Conservation (phyloP, 64 coral and sea anemone species). For the Catalaphyllia jardinei region DNA sequence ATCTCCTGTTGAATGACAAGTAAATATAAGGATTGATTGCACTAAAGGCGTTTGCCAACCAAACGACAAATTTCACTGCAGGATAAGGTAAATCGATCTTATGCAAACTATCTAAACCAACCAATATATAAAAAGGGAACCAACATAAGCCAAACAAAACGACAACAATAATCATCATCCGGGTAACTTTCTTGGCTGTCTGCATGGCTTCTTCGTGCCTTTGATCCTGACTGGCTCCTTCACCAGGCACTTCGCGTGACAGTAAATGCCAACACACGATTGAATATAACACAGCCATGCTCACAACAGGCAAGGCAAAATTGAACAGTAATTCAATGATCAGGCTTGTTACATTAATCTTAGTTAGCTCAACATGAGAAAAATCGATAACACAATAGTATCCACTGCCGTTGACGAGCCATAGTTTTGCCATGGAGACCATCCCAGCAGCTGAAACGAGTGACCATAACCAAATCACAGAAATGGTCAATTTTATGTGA, state of each 20-base stretch:
- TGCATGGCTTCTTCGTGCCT: constrained; percentile 15
- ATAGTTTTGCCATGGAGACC: not conserved
- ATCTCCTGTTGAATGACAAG: not conserved
- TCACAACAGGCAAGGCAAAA: not conserved
- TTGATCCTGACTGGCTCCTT: not conserved
- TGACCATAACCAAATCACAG: not conserved
- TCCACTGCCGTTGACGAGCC: not conserved
- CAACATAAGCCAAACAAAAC: not conserved
- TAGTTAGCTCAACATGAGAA: not conserved
- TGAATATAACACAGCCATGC: not conserved
- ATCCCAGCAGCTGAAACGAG: not conserved
- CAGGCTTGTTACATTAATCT: not conserved
- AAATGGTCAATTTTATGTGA: not conserved
- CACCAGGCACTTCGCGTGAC: not conserved
- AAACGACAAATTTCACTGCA: not conserved
- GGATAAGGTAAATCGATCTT: not conserved
- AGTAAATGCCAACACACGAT: constrained; percentile 7
- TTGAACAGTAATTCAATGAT: not conserved
- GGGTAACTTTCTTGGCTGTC: constrained; percentile 26
- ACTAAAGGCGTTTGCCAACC: not conserved
- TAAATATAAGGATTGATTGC: constrained; percentile 1
- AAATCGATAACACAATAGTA: constrained; percentile 2
- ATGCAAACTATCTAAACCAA: constrained; percentile 1
- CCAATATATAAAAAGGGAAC: not conserved
- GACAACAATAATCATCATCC: constrained; percentile 10